Evolutionary conservation across 2,113 vertebrate species (phyloP).

Genomic region (sheep (Ovis aries)): DNA sequence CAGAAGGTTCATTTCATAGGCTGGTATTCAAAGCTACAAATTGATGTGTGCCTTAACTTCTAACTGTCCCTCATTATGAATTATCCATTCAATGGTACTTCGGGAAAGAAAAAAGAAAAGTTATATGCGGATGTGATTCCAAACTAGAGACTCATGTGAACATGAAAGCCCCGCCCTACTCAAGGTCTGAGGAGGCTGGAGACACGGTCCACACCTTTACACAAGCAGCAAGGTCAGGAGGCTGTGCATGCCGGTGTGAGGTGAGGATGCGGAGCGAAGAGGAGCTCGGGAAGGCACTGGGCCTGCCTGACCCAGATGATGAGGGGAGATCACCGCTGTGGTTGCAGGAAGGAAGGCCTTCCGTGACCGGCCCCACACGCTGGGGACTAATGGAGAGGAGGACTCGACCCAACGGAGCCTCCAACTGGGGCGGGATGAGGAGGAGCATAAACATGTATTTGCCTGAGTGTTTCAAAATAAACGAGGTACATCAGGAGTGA

Average conservation of each 20-base stretch:
- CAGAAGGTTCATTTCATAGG: background rate
- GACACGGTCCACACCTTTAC: background rate
- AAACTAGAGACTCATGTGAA: background rate
- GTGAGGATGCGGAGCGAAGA: background rate
- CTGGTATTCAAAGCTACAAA: background rate
- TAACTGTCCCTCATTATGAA: background rate
- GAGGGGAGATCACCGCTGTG: rapidly evolving
- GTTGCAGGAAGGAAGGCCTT: too few species aligned
- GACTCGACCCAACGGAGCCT: rapidly evolving
- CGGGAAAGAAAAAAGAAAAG: background rate
- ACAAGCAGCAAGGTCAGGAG: rapidly evolving
- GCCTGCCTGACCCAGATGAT: rapidly evolving
- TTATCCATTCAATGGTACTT: background rate
- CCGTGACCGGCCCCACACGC: rapidly evolving
- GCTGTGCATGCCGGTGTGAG: rapidly evolving
- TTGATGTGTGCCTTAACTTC: background rate
- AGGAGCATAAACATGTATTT: rapidly evolving
- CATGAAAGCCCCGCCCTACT: too few species aligned
- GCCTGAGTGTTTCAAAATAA: background rate
- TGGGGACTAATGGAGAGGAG: rapidly evolving
- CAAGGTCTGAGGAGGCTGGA: background rate
- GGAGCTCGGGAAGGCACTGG: rapidly evolving
- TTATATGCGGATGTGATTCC: background rate
- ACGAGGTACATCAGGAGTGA: background rate
- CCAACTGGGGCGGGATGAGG: rapidly evolving